phyloP scores from a whole-genome alignment of 2,797 vertebrate genomes.

The Valencia hispanica region DNA sequence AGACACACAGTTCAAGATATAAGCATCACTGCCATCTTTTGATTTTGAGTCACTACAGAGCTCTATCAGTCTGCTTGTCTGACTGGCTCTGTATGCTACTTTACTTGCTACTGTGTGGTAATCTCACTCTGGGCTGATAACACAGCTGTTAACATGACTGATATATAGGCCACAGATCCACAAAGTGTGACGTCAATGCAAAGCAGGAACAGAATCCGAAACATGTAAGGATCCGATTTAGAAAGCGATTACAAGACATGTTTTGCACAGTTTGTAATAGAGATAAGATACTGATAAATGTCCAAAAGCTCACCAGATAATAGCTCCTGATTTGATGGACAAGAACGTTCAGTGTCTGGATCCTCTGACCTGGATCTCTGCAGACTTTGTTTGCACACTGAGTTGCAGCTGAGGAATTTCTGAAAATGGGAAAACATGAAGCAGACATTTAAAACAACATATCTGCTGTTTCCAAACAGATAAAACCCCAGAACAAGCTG shows the following conservation, averaged over 20 bases:
- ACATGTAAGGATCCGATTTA: slow-evolving; percentile 36
- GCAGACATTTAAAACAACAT: slow-evolving; percentile 1
- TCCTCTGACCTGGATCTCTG: slow-evolving; percentile 87
- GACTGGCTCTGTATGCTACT: slow-evolving; percentile 30
- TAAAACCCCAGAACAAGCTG: slow-evolving; percentile 17
- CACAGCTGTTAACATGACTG: slow-evolving; percentile 64
- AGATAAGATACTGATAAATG: background rate
- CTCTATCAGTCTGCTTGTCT: slow-evolving; percentile 18
- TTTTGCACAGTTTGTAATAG: slow-evolving; percentile 11
- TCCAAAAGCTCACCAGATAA: slow-evolving; percentile 86
- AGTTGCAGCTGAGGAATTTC: slow-evolving; percentile 86
- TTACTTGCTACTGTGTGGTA: slow-evolving; percentile 32
- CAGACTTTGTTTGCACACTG: slow-evolving; percentile 88
- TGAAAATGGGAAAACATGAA: slow-evolving; percentile 58
- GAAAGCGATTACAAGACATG: slow-evolving; percentile 10
- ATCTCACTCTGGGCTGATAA: slow-evolving; percentile 55
- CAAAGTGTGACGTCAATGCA: slow-evolving; percentile 14
- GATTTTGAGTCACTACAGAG: slow-evolving; percentile 52
- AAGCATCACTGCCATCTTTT: background rate
- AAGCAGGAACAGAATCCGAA: slow-evolving; percentile 22
- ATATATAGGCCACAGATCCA: slow-evolving; percentile 75
- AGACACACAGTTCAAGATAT: slow-evolving; percentile 31
- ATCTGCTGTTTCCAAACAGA: slow-evolving; percentile 13
- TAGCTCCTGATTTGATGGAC: slow-evolving; percentile 91
- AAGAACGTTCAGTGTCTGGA: slow-evolving; percentile 89